phyloP scores from a whole-genome alignment of 1,140 invertebrate species.

The Trichomalopsis sarcophagae region DNA sequence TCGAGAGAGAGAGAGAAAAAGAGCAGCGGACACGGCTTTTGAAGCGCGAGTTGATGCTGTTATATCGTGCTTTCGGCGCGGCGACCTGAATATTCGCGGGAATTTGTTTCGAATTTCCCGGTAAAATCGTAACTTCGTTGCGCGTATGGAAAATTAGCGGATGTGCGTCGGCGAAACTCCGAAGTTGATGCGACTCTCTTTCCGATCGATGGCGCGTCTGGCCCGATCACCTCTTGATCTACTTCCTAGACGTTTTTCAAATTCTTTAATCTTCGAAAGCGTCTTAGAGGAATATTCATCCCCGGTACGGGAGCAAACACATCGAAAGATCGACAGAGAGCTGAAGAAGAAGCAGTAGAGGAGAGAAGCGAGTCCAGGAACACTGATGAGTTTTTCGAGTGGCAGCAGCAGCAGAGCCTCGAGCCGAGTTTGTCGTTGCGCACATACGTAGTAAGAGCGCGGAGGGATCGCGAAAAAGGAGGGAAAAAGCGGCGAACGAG shows the following conservation, averaged over 20 bases:
- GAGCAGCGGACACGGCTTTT: not conserved
- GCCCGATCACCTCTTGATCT: too few species aligned
- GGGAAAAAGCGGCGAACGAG: not conserved
- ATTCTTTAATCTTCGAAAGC: conserved; percentile 3
- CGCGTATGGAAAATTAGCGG: not conserved
- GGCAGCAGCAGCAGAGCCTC: conserved; percentile 53
- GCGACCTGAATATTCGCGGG: not conserved
- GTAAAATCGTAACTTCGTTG: not conserved
- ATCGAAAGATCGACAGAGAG: conserved; percentile 10
- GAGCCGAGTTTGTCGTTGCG: conserved; percentile 61
- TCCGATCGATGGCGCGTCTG: too few species aligned
- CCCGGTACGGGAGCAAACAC: not conserved
- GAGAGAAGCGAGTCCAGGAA: conserved; percentile 49
- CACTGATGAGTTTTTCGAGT: conserved; percentile 68
- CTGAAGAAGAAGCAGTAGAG: not conserved
- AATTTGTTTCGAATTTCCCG: not conserved
- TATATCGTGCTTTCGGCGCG: not conserved
- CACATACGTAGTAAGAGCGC: conserved; percentile 26
- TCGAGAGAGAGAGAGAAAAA: not conserved
- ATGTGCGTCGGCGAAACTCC: not conserved
- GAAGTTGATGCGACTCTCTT: not conserved
- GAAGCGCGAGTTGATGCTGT: not conserved
- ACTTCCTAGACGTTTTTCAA: not conserved
- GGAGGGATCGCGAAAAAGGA: not conserved
- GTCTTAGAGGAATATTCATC: not conserved